A percentile compares a stretch with the other conserved stretches of the same genome.
Evolutionary conservation across 2,797 vertebrate genomes (phyloP).

Genomic region (Bradypodion ventrale): DNA sequence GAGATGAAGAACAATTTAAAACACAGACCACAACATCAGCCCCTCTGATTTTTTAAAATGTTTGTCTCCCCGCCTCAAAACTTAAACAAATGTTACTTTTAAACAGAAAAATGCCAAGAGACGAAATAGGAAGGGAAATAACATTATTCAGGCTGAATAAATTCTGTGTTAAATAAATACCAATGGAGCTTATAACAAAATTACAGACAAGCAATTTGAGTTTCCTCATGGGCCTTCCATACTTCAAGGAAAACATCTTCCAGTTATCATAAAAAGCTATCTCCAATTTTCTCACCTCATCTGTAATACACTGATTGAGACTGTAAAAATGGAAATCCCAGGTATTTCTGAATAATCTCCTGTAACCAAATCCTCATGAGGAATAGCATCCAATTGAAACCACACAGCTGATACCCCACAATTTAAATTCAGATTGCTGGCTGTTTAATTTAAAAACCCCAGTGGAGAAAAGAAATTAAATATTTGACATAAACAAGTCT

Average conservation of each 20-base stretch:
- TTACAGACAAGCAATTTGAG: conserved; percentile 74
- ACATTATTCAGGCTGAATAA: conserved; percentile 66
- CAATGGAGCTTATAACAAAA: conserved; percentile 74
- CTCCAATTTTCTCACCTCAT: conserved; percentile 77
- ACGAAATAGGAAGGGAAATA: conserved; percentile 25
- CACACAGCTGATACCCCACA: conserved; percentile 66
- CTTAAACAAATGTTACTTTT: conserved; percentile 26
- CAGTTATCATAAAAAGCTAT: conserved; percentile 78
- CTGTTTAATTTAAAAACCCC: conserved; percentile 70
- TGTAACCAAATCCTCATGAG: conserved; percentile 69
- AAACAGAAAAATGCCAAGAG: conserved; percentile 40
- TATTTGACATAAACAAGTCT: conserved; percentile 72
- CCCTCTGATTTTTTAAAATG: conserved; percentile 16
- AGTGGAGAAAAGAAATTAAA: conserved; percentile 66
- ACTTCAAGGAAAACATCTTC: conserved; percentile 76
- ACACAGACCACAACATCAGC: conserved; percentile 31
- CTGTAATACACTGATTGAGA: conserved; percentile 74
- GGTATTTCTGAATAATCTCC: conserved; percentile 72
- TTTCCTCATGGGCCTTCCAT: conserved; percentile 70
- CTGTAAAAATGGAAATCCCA: conserved; percentile 70
- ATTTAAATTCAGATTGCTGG: conserved; percentile 74
- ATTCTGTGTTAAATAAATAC: conserved; percentile 72
- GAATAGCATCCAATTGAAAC: conserved; percentile 70
- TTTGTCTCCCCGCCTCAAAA: background rate
- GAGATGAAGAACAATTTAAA: background rate